phyloP scores from a whole-genome alignment of 64 coral and sea anemone genomes.

The Montipora capricornis region DNA sequence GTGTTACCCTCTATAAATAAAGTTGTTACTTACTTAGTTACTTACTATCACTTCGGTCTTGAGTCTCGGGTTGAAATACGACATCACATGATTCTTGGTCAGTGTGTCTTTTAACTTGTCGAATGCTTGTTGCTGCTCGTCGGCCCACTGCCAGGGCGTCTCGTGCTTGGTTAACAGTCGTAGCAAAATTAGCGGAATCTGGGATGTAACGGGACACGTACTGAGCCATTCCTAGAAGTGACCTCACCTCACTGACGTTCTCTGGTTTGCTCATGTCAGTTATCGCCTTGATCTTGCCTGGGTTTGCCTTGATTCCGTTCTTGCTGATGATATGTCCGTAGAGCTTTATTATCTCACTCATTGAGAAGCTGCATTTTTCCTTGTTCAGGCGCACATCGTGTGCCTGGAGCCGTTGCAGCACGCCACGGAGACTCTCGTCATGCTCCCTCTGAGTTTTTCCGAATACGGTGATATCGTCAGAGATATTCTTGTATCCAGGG shows the following conservation, averaged over 20 bases:
- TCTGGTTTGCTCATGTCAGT: conserved; percentile 43
- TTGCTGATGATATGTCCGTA: conserved; percentile 67
- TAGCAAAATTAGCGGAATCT: conserved; percentile 47
- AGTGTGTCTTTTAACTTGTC: conserved; percentile 53
- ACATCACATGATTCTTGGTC: conserved; percentile 59
- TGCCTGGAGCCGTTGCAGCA: conserved; percentile 45
- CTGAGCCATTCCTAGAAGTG: conserved; percentile 69
- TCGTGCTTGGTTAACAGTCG: conserved; percentile 28
- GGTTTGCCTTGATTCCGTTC: conserved; percentile 48
- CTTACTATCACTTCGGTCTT: conserved; percentile 45
- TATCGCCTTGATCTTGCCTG: conserved; percentile 69
- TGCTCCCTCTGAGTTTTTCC: conserved; percentile 52
- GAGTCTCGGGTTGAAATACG: conserved; percentile 67
- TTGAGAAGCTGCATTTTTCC: conserved; percentile 63
- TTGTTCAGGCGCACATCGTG: conserved; percentile 65
- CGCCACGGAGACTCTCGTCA: conserved; percentile 50
- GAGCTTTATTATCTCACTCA: conserved; percentile 44
- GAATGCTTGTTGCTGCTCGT: conserved; percentile 67
- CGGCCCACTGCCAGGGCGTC: conserved; percentile 37
- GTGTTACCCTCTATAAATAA: no score
- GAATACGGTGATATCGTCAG: conserved; percentile 71
- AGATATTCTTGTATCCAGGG: conserved; percentile 62
- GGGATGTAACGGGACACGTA: conserved; percentile 68
- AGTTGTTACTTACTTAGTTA: no score
- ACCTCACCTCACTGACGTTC: conserved; percentile 44